Base-by-base conservation (phyloP, 2,888 invertebrate species). In the Lingula anatina region DNA sequence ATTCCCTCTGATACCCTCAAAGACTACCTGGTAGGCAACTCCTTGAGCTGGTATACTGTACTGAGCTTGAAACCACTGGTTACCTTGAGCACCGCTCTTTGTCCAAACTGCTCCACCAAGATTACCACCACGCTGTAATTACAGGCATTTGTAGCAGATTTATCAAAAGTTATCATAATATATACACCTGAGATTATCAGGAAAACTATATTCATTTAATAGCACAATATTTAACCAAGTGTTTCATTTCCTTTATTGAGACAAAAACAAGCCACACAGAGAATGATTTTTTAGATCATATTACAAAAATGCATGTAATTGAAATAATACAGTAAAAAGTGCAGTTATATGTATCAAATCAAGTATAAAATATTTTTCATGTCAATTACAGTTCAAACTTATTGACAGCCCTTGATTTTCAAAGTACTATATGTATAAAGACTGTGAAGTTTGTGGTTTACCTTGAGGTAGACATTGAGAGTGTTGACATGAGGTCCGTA, bases 1-100 rank as follows among this genome's bases (percentile, higher is more conserved):
- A 15, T 55, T 56, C 15, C 72, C 71, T 7, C 65, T 59, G 27
- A 70, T 57, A 5, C 64, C 73, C 51, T 73, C 73, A 56, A 73
- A 66, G 12, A 67, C 61, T 21, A 71, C 50, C 49, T 62, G 60
- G 47, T 59, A 62, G 26, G 31, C 24, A 4, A 47, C 38, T n/a
- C 51, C 40, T 20, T 56, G 54, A 31, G 31, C 31, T 31, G 31
- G 31, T 15, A 31, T 15, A 9, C 9, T 9, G 9, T 9, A 9
- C 31, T 12, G 15, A 15, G 31, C 31, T 31, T 31, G 31, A 9
- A 31, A 15, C 31, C 31, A 31, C 31, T 31, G 36, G 57, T 52
- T 31, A 48, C 50, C 47, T 62, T 60, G 62, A 47, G 64, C 53
- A 12, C 66, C 68, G 27, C 51, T 57, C 24, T 68, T 48, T 15